These are phyloP conservation scores for Probosciger aterrimus DNA, from an alignment of 2,113 vertebrate genomes.

Conservation along the genomic window DNA sequence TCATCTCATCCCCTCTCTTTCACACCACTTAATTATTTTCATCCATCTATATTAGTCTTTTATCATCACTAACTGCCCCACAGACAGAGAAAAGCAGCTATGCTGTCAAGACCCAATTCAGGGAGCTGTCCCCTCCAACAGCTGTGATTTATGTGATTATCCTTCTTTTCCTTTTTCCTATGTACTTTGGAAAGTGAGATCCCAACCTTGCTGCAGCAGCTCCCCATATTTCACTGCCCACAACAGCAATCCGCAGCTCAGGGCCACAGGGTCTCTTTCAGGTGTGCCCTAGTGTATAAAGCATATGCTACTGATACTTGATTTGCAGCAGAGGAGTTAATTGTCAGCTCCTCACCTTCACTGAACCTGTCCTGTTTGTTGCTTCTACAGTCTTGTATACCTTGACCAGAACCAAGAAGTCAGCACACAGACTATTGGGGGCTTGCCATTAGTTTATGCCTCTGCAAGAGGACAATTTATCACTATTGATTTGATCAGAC, in stretches of 20 bases:
- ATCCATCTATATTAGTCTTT: conserved; percentile 32
- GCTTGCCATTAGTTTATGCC: neutral
- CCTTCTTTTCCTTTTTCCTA: neutral
- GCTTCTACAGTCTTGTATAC: neutral
- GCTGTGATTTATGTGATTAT: neutral
- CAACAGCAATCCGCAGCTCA: neutral
- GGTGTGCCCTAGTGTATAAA: neutral
- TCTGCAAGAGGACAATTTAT: neutral
- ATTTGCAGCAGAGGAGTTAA: conserved; percentile 7
- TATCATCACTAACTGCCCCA: neutral
- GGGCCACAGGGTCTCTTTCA: neutral
- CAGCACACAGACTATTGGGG: fast-evolving
- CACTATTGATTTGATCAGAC: neutral
- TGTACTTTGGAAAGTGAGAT: neutral
- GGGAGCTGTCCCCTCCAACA: neutral
- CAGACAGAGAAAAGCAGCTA: neutral
- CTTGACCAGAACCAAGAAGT: neutral
- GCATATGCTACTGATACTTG: neutral
- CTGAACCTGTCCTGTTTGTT: neutral
- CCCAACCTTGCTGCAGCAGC: neutral
- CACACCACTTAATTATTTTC: conserved; percentile 8
- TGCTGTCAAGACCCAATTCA: neutral
- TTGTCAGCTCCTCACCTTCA: neutral
- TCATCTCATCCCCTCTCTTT: neutral
- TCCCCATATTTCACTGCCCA: neutral